Evolutionary conservation across 2,888 invertebrate genomes (phyloP).

Genomic region (Latrodectus elegans): DNA sequence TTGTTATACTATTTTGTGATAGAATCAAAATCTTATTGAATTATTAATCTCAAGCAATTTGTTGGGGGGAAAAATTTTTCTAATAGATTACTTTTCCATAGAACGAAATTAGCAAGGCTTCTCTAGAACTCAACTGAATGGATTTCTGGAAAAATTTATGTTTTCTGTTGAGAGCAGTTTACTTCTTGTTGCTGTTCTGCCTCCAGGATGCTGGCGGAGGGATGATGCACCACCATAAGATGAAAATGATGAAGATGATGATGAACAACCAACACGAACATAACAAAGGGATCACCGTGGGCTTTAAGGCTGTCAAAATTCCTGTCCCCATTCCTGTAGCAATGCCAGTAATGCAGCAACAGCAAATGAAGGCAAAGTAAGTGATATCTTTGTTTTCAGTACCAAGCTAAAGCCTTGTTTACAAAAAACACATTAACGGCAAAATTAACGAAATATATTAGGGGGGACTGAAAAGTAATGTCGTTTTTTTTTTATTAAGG

Average conservation of each 20-base stretch:
- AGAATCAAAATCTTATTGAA: no score
- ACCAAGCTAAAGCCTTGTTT: no score
- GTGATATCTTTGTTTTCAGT: not conserved
- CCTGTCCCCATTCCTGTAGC: slow-evolving; percentile 43
- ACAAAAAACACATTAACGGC: no score
- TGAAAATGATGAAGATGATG: slow-evolving; percentile 37
- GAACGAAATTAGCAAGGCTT: not conserved
- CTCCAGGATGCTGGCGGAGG: slow-evolving; percentile 12
- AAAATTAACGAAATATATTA: no score
- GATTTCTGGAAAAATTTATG: not conserved
- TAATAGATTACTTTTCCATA: not conserved
- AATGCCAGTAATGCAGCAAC: not conserved
- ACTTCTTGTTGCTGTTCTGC: not conserved
- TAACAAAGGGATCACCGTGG: slow-evolving; percentile 22
- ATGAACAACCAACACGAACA: slow-evolving; percentile 6
- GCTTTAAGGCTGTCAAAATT: slow-evolving; percentile 35
- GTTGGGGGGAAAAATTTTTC: no score
- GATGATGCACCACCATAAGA: slow-evolving; percentile 31
- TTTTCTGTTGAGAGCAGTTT: no score
- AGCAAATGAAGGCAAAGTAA: slow-evolving; percentile 35
- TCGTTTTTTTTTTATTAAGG: no score
- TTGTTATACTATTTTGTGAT: no score
- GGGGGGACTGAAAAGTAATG: no score
- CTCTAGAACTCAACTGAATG: not conserved
- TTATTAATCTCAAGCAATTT: no score